Evolutionary conservation across 2,113 vertebrate species (phyloP), one percentile per base, ranked within the genome.

Genomic region (Etia nguti): DNA sequence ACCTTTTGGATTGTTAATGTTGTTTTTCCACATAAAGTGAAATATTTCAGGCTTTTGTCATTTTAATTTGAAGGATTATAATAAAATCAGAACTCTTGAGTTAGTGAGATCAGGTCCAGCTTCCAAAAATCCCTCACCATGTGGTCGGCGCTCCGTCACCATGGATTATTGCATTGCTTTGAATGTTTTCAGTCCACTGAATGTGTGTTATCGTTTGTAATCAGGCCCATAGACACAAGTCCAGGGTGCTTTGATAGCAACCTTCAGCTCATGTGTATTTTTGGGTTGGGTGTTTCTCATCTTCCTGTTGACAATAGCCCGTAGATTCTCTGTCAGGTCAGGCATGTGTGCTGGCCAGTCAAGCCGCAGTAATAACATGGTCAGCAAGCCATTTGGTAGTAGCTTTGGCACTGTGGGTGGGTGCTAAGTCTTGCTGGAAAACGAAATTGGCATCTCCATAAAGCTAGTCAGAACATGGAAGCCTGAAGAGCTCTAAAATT

Each of bases 191-290:
- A 16, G 6, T 48, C 68, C 22, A 26, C 13, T 41, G 7, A 41
- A 68, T 2, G 62, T 4, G 62, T 15, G 62, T 41, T 68, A 0
- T 41, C 1, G 0, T 68, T 68, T 36, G 0, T 68, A 68, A 41
- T 41, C 62, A 65, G 34, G 20, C 34, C 60, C 60, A 41, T 41
- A 68, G 36, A 68, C 20, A 68, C 24, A 75, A 26, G 22, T 46
- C 41, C 9, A 75, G 24, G 70, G 18, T 75, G 70, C 24, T 2
- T 20, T 48, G 15, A 50, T 20, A 50, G 9, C 68, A 11, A 48
- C 41, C 4, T 2, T 75, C 6, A 75, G 70, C 43, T 75, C 43
- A 1, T 50, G 24, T 75, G 16, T 75, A 50, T 75, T 75, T 48
- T 20, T 29, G 70, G 9, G 70, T 0, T 2, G 1, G 24, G 43